Conservation (phyloP, 92 coral and sea anemone genomes). For the Epizoanthus stellaris region DNA sequence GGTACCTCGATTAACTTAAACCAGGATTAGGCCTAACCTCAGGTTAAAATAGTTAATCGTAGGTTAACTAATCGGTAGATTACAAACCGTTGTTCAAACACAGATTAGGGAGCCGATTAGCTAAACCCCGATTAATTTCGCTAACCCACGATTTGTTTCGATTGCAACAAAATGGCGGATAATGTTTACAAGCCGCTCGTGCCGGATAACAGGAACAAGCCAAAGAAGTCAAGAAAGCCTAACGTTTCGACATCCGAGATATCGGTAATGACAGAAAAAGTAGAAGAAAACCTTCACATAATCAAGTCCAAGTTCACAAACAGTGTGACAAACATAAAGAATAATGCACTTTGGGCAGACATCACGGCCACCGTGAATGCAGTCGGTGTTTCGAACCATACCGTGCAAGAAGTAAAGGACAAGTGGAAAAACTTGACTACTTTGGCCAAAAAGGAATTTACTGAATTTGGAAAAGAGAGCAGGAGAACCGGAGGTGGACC, state of each 20-base stretch:
- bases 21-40: no score
- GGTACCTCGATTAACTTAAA: no score
- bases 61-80: background rate
- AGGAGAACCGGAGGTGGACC: slow-evolving; percentile 63
- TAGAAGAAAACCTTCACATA: slow-evolving; percentile 26
- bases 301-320: slow-evolving; percentile 54
- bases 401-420: slow-evolving; percentile 54
- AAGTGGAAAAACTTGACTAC: slow-evolving; percentile 64
- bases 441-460: slow-evolving; percentile 49
- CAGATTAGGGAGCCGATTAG: background rate
- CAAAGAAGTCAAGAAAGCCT: slow-evolving; percentile 39
- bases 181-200: no score
- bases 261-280: slow-evolving; percentile 42
- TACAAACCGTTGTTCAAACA: background rate
- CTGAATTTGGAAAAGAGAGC: slow-evolving; percentile 10
- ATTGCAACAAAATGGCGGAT: no score
- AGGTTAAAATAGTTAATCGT: background rate
- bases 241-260: slow-evolving; percentile 57
- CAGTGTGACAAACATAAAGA: slow-evolving; percentile 42
- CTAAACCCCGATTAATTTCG: background rate
- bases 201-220: no score
- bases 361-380: slow-evolving; percentile 51
- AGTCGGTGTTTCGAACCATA: slow-evolving; percentile 32
- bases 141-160: background rate
- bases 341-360: slow-evolving; percentile 44